Conservation (phyloP, 2,113 vertebrate species). For the Thinocorus orbignyianus region DNA sequence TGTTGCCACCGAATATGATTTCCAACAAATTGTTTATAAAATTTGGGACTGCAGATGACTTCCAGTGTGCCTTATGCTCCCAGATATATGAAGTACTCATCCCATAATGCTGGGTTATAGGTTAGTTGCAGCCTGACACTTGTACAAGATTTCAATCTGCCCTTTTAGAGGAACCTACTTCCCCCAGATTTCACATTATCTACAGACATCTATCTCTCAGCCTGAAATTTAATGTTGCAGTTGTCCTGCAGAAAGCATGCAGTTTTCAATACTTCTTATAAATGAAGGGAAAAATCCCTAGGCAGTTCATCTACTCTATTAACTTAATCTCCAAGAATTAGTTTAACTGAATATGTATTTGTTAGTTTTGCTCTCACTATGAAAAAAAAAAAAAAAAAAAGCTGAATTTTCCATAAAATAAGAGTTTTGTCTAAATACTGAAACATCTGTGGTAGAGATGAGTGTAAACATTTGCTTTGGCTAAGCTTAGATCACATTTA, state of each 20-base stretch:
- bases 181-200: not conserved
- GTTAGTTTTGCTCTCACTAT: conserved; percentile 46
- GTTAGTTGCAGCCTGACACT: not conserved
- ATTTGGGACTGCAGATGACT: not conserved
- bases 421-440: conserved; percentile 62
- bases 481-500: not conserved
- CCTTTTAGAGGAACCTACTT: not conserved
- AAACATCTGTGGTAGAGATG: conserved; percentile 38
- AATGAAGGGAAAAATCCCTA: conserved; percentile 38
- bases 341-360: conserved; percentile 54
- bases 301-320: conserved; percentile 56
- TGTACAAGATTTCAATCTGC: not conserved
- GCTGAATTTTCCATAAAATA: conserved; percentile 61
- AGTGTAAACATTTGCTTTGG: conserved; percentile 26
- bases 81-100: not conserved
- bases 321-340: conserved; percentile 56
- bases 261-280: conserved; percentile 15
- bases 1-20: not conserved
- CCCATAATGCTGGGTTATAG: not conserved
- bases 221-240: not conserved
- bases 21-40: not conserved
- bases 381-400: conserved; percentile 58
- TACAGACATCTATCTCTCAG: not conserved
- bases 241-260: conserved; percentile 10
- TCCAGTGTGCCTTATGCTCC: not conserved